These are phyloP conservation scores for Branchipolynoe longqiensis DNA, from an alignment of 2,888 invertebrate genomes.

Conservation along the genomic window DNA sequence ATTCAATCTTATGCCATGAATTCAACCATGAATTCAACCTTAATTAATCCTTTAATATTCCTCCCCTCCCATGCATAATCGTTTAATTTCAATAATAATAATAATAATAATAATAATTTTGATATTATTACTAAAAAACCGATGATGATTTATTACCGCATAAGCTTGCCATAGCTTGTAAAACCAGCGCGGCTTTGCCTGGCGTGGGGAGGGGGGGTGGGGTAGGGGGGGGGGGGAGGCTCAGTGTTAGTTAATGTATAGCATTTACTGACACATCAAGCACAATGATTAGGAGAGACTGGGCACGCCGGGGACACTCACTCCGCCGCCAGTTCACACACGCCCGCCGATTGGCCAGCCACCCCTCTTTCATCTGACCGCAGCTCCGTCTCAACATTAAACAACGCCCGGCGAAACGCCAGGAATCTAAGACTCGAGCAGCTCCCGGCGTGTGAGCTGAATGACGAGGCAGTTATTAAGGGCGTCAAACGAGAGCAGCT, in stretches of 20 bases:
- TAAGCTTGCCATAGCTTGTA: not conserved
- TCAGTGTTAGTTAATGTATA: slow-evolving; percentile 44
- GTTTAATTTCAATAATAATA: too few species aligned
- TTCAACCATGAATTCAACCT: too few species aligned
- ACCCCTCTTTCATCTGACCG: slow-evolving; percentile 7
- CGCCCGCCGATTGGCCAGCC: not conserved
- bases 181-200: slow-evolving; percentile 40
- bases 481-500: too few species aligned
- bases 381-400: not conserved
- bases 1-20: too few species aligned
- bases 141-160: not conserved
- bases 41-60: too few species aligned
- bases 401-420: not conserved
- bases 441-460: slow-evolving; percentile 4
- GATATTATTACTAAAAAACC: too few species aligned
- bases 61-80: too few species aligned
- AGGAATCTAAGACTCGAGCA: not conserved
- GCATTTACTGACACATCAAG: slow-evolving; percentile 25
- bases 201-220: slow-evolving; percentile 7
- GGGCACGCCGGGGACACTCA: too few species aligned
- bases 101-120: too few species aligned
- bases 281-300: slow-evolving; percentile 9
- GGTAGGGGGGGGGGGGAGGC: too few species aligned
- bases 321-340: slow-evolving; percentile 15
- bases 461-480: slow-evolving; percentile 1